These are phyloP conservation scores for Cervus canadensis DNA, from an alignment of 2,113 vertebrate species.

Conservation along the genomic window DNA sequence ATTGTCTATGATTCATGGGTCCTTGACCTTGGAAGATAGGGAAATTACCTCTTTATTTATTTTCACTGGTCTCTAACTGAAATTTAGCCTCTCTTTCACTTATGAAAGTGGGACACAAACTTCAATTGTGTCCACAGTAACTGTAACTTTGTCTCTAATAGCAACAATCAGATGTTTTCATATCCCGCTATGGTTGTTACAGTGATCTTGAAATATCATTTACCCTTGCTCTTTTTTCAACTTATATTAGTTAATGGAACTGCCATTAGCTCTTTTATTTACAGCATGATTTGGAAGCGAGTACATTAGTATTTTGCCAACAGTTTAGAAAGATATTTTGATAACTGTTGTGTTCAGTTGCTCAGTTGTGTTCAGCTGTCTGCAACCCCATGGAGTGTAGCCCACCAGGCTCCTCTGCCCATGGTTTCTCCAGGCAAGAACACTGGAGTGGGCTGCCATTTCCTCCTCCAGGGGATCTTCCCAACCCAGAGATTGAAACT, in stretches of 20 bases:
- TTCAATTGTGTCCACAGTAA: background rate
- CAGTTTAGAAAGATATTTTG: background rate
- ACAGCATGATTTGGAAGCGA: background rate
- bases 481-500: background rate
- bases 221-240: background rate
- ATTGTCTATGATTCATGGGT: background rate
- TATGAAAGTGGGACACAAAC: background rate
- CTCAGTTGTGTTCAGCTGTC: background rate
- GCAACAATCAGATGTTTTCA: background rate
- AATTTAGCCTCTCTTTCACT: background rate
- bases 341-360: background rate
- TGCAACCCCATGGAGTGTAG: background rate
- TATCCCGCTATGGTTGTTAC: background rate
- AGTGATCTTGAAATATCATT: background rate
- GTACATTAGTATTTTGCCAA: background rate
- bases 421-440: background rate
- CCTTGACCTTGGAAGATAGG: background rate
- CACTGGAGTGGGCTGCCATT: background rate
- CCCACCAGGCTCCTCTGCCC: background rate
- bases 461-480: background rate
- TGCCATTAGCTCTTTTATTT: background rate
- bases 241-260: background rate
- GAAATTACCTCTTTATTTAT: background rate
- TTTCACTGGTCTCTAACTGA: background rate
- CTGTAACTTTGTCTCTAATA: background rate